Evolutionary conservation across 2,113 vertebrate genomes (phyloP).

Genomic region (Oncorhynchus gorbuscha): DNA sequence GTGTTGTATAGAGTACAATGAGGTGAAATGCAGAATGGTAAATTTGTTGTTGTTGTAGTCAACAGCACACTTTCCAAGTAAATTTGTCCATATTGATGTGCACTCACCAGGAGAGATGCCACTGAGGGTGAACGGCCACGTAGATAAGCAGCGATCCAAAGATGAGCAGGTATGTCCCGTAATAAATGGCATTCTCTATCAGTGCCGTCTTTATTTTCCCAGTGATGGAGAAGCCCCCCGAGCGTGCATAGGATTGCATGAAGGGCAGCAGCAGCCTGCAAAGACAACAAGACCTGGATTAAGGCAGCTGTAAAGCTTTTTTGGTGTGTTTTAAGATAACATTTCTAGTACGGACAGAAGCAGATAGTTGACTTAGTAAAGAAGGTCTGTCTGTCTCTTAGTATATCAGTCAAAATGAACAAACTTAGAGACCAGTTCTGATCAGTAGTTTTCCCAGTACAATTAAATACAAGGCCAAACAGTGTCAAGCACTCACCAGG

Average conservation of each 20-base stretch:
- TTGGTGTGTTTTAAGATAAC: not conserved
- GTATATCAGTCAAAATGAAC: not conserved
- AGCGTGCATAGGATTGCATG: constrained; percentile 98
- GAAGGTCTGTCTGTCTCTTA: not conserved
- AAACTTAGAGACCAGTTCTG: not conserved
- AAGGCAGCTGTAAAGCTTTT: not conserved
- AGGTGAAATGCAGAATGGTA: not conserved
- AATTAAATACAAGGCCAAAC: not conserved
- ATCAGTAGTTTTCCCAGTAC: not conserved
- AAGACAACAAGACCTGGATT: not conserved
- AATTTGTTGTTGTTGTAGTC: no score
- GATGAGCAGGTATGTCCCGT: constrained; percentile 94
- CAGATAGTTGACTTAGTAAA: not conserved
- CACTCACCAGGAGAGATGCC: constrained; percentile 89
- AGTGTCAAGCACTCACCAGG: constrained; percentile 79
- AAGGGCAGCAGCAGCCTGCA: constrained; percentile 94
- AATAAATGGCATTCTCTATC: constrained; percentile 97
- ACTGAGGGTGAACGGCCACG: constrained; percentile 88
- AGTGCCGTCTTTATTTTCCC: constrained; percentile 96
- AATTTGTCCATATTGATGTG: not conserved
- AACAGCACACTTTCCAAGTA: not conserved
- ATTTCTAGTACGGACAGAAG: not conserved
- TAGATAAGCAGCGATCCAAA: constrained; percentile 98
- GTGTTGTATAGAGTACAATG: not conserved
- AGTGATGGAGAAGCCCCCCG: constrained; percentile 94